phyloP scores from a whole-genome alignment of 2,888 invertebrate species.

The Lacanobia wlatinum region DNA sequence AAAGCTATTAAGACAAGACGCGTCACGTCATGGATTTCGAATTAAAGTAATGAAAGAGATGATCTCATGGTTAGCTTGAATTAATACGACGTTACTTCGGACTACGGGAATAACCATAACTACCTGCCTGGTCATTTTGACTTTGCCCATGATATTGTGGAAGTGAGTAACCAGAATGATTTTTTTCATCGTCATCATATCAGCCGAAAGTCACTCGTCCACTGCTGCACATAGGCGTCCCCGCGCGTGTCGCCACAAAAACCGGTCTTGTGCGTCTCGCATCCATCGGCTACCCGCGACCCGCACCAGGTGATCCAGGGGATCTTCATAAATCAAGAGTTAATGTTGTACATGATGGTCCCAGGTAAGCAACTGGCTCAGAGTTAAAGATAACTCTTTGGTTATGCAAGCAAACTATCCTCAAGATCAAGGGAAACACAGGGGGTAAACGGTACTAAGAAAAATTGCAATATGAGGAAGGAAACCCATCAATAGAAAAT shows the following conservation, averaged over 20 bases:
- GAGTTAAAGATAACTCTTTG: no score
- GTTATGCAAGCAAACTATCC: neutral
- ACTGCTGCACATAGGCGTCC: no score
- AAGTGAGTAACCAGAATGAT: no score
- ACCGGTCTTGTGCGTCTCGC: no score
- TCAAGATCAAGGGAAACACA: neutral
- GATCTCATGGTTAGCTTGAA: constrained; percentile 49
- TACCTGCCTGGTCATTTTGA: constrained; percentile 10
- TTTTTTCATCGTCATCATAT: no score
- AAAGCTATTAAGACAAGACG: constrained; percentile 8
- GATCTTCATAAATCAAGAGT: no score
- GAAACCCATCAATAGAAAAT: neutral
- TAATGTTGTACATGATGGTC: no score
- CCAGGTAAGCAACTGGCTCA: no score
- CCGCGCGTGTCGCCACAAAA: no score
- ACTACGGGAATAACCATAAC: constrained; percentile 40
- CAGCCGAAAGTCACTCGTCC: no score
- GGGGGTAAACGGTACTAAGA: neutral
- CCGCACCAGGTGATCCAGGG: no score
- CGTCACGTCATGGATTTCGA: constrained; percentile 31
- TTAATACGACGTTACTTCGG: constrained; percentile 21
- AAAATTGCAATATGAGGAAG: neutral
- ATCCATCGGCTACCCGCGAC: no score
- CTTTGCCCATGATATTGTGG: neutral
- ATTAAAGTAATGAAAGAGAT: constrained; percentile 47